phyloP scores from a whole-genome alignment of 2,888 invertebrate species.

The Tipula unca region DNA sequence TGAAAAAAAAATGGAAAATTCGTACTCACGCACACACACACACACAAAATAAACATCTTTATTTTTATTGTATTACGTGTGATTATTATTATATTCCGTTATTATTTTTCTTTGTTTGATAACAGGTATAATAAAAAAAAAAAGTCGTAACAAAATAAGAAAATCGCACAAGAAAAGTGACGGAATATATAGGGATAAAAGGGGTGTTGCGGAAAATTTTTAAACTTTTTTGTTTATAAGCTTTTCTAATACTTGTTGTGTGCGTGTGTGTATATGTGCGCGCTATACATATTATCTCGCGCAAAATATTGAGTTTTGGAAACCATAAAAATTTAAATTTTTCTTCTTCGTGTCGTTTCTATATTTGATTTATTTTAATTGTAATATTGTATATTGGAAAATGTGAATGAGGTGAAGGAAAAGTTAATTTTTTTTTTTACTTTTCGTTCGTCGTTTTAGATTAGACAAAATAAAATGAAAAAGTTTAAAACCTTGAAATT shows the following conservation, averaged over 20 bases:
- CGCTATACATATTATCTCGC: not conserved
- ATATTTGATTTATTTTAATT: not conserved
- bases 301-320: not conserved
- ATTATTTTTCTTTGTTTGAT: not conserved
- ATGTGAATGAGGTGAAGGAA: not conserved
- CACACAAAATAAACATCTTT: not conserved
- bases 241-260: not conserved
- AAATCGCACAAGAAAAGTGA: not conserved
- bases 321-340: conserved; percentile 9
- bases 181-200: not conserved
- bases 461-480: not conserved
- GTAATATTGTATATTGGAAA: conserved; percentile 1
- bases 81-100: not conserved
- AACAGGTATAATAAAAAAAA: not conserved
- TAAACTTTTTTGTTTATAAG: not conserved
- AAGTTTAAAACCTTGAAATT: not conserved
- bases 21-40: not conserved
- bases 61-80: conserved; percentile 14
- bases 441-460: not conserved
- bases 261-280: not conserved
- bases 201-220: not conserved
- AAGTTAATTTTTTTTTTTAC: not conserved
- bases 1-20: not conserved
- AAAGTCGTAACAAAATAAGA: not conserved
- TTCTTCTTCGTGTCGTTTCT: not conserved